phyloP scores from a whole-genome alignment of 2,888 invertebrate genomes.

The Graphium colonna region DNA sequence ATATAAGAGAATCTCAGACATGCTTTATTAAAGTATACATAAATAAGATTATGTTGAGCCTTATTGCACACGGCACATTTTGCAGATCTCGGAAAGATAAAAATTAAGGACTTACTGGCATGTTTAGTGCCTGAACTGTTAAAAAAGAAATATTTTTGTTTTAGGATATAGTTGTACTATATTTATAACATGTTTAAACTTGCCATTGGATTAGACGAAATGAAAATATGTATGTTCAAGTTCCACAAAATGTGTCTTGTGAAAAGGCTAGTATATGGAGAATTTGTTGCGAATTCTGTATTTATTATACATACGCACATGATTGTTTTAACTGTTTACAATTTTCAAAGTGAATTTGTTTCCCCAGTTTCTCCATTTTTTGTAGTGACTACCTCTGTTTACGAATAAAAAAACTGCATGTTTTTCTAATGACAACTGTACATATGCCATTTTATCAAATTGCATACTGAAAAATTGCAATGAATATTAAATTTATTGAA shows the following conservation, averaged over 20 bases:
- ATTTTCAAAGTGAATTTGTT: slow-evolving; percentile 1
- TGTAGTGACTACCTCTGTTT: background rate
- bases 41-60: background rate
- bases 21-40: slow-evolving; percentile 19
- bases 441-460: too few relatives aligned
- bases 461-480: too few relatives aligned
- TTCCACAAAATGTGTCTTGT: slow-evolving; percentile 1
- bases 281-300: slow-evolving; percentile 1
- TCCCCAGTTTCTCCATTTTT: background rate
- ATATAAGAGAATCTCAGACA: slow-evolving; percentile 17
- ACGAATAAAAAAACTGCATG: too few relatives aligned
- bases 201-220: too few relatives aligned
- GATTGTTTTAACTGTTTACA: slow-evolving; percentile 18
- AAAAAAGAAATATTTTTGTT: too few relatives aligned
- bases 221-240: too few relatives aligned
- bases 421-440: too few relatives aligned
- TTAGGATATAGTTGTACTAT: too few relatives aligned
- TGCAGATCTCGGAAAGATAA: background rate
- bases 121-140: too few relatives aligned
- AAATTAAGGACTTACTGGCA: too few relatives aligned
- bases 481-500: too few relatives aligned
- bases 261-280: background rate
- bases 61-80: slow-evolving; percentile 4
- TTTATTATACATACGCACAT: slow-evolving; percentile 6
- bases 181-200: too few relatives aligned